These are phyloP conservation scores for Xiphophorus hellerii DNA, from an alignment of 2,113 vertebrate species.

Conservation along the genomic window DNA sequence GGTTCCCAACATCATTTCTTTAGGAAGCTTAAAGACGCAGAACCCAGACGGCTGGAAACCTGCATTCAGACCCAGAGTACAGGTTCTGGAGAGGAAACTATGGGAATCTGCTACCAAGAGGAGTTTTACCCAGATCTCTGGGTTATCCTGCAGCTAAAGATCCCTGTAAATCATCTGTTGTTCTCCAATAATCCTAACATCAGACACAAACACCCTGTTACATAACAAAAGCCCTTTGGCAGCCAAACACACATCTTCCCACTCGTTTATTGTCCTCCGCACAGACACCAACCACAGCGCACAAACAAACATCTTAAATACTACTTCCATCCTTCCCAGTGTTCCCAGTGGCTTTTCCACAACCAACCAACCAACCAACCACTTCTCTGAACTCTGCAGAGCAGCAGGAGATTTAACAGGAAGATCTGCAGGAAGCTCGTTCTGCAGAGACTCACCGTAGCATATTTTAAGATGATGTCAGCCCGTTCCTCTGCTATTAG, in stretches of 20 bases:
- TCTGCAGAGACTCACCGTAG: conserved; percentile 80
- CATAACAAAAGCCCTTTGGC: conserved; percentile 25
- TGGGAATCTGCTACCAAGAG: too few relatives aligned
- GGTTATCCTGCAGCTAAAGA: not conserved
- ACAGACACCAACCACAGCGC: conserved; percentile 6
- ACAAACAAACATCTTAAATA: not conserved
- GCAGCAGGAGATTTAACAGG: not conserved
- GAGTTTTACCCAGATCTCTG: not conserved
- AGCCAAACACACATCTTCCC: conserved; percentile 21
- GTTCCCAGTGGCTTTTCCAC: not conserved
- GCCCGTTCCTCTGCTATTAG: conserved; percentile 89
- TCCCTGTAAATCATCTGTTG: not conserved
- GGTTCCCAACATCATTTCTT: too few relatives aligned
- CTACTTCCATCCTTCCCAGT: not conserved
- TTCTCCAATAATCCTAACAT: conserved; percentile 11
- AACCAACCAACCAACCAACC: not conserved
- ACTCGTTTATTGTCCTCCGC: conserved; percentile 14
- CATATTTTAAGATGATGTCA: conserved; percentile 90
- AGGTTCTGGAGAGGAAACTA: not conserved
- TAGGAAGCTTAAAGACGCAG: not conserved
- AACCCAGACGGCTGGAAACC: not conserved
- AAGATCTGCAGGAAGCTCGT: not conserved
- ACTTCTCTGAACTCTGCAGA: not conserved
- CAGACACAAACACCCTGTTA: conserved; percentile 30
- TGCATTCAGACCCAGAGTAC: not conserved